Evolutionary conservation across 2,888 invertebrate species (phyloP).

Genomic region (Cheilosia urbana): DNA sequence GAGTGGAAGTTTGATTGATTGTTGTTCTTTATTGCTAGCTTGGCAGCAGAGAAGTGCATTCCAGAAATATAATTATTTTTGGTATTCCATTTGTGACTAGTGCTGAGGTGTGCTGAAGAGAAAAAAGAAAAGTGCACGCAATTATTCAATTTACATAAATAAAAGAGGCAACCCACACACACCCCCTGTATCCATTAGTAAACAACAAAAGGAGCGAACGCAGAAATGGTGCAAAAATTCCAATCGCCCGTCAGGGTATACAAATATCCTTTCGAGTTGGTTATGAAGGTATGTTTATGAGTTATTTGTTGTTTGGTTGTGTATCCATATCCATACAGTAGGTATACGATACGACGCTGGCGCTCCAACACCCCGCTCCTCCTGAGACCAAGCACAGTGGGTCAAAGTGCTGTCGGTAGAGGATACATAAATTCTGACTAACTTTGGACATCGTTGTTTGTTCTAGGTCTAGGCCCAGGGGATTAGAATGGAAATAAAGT

Average conservation of each 20-base stretch:
- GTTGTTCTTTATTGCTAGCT: conserved; percentile 17
- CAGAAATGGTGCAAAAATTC: conserved; percentile 96
- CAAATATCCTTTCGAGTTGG: conserved; percentile 97
- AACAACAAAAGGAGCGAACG: conserved; percentile 51
- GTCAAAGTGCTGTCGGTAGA: conserved; percentile 19
- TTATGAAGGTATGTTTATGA: conserved; percentile 91
- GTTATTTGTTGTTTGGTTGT: conserved; percentile 37
- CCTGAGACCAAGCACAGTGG: conserved; percentile 11
- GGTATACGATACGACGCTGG: not conserved
- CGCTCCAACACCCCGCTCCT: not conserved
- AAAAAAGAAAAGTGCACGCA: conserved; percentile 7
- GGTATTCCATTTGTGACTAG: not conserved
- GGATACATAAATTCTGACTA: not conserved
- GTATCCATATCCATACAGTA: conserved; percentile 16
- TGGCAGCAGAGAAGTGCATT: conserved; percentile 4
- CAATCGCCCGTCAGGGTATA: conserved; percentile 97
- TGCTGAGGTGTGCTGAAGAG: not conserved
- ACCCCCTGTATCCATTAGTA: not conserved
- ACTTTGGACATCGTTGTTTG: no score
- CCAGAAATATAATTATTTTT: conserved; percentile 34
- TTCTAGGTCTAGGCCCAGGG: not conserved
- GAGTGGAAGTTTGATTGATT: conserved; percentile 42
- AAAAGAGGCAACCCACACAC: not conserved
- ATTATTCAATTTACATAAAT: conserved; percentile 28
- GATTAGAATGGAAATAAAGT: not conserved